Evolutionary conservation across 2,113 vertebrate species (phyloP).

Genomic region (Gobiocypris rarus): DNA sequence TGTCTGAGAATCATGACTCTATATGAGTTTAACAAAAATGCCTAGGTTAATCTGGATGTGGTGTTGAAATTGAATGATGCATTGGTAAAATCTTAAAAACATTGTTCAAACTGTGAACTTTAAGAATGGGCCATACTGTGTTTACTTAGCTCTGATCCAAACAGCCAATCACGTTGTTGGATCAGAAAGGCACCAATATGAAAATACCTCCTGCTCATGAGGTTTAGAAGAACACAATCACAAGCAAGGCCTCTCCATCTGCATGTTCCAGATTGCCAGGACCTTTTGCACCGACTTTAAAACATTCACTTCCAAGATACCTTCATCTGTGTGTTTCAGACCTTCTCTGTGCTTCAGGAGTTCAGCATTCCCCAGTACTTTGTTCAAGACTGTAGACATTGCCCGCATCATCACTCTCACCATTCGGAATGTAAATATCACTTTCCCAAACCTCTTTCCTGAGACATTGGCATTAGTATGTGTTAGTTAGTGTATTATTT

Average conservation of each 20-base stretch:
- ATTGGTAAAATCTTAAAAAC: too few species aligned
- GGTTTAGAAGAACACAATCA: not conserved
- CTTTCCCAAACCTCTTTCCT: not conserved
- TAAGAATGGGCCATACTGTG: too few species aligned
- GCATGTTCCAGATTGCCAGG: not conserved
- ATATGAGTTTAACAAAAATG: too few species aligned
- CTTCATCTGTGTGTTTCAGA: not conserved
- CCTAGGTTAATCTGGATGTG: not conserved
- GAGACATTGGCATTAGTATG: not conserved
- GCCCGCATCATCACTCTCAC: not conserved
- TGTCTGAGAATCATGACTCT: too few species aligned
- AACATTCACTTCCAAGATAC: not conserved
- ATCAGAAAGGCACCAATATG: too few species aligned
- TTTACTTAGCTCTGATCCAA: too few species aligned
- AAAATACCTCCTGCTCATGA: not conserved
- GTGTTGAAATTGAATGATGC: not conserved
- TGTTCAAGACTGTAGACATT: not conserved
- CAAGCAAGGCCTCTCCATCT: not conserved
- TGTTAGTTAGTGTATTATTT: too few species aligned
- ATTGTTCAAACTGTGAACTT: too few species aligned
- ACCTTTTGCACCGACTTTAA: not conserved
- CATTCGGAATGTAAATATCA: not conserved
- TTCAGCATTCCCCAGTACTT: not conserved
- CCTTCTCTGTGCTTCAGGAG: not conserved
- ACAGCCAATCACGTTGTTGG: too few species aligned